These are phyloP conservation scores for Gerris lacustris DNA, from an alignment of 2,888 invertebrate genomes.

Conservation along the genomic window DNA sequence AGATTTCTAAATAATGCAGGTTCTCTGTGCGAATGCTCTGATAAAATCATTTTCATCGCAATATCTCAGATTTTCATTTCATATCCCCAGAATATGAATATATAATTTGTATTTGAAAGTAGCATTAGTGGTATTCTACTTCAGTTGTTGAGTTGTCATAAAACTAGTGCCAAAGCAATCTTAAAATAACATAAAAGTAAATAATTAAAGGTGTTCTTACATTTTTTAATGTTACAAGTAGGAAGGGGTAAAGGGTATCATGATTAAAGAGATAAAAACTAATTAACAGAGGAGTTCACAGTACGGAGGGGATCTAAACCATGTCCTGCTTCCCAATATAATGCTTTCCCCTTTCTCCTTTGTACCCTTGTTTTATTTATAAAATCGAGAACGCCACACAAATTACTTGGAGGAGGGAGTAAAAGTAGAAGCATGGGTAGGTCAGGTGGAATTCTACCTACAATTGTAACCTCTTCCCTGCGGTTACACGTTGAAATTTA, in stretches of 20 bases:
- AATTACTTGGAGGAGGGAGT: background rate
- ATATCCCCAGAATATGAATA: no score
- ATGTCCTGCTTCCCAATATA: background rate
- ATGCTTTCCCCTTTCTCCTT: background rate
- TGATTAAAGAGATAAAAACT: conserved; percentile 1
- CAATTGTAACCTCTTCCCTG: conserved; percentile 1
- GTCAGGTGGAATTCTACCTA: conserved; percentile 1
- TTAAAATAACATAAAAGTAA: no score
- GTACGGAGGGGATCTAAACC: background rate
- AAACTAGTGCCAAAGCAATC: no score
- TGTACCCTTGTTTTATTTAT: background rate
- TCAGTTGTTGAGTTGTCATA: no score
- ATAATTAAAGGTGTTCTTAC: no score
- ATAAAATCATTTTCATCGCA: no score
- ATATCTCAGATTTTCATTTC: no score
- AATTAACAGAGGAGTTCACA: background rate
- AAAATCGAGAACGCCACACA: background rate
- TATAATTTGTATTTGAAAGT: no score
- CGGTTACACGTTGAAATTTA: conserved; percentile 5
- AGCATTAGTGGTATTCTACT: no score
- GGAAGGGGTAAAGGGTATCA: background rate
- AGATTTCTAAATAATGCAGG: no score
- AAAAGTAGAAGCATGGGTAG: background rate
- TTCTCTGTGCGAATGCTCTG: no score
- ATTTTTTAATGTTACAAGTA: no score